Percentiles rank a stretch among this genome's conserved stretches.
Evolutionary conservation across 92 coral and sea anemone species (phyloP).

Genomic region (Siderastrea radians): DNA sequence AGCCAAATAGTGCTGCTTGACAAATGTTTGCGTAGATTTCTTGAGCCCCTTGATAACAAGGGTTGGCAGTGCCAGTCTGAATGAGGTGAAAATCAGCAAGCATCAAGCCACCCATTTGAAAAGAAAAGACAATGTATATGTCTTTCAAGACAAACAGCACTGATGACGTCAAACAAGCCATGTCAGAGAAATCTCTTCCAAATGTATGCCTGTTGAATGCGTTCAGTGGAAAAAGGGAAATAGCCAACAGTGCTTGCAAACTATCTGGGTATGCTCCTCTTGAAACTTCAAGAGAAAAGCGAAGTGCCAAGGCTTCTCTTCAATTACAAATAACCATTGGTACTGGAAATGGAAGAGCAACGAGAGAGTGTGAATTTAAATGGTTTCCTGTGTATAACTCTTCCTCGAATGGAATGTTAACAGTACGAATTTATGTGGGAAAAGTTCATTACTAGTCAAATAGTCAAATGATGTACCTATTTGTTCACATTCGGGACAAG

Average conservation of each 20-base stretch:
- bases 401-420: too few species aligned
- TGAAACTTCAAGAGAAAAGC: conserved; percentile 50
- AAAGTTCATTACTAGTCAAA: too few species aligned
- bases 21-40: conserved; percentile 40
- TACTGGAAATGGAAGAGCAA: not conserved
- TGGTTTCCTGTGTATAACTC: too few species aligned
- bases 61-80: conserved; percentile 41
- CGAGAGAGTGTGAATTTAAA: too few species aligned
- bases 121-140: conserved; percentile 33
- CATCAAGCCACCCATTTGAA: conserved; percentile 64
- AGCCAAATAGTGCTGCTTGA: conserved; percentile 13
- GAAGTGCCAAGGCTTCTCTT: conserved; percentile 6
- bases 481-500: too few species aligned
- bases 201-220: conserved; percentile 7
- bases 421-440: too few species aligned
- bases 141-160: conserved; percentile 25
- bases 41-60: conserved; percentile 42
- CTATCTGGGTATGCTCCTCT: conserved; percentile 57
- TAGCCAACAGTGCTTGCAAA: not conserved
- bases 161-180: conserved; percentile 41
- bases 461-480: too few species aligned
- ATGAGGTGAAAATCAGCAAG: conserved; percentile 20
- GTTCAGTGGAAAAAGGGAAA: conserved; percentile 19
- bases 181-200: conserved; percentile 28
- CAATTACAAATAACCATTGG: conserved; percentile 43